phyloP scores from a whole-genome alignment of 53 echinoderm and acorn worm species.

The Arbacia lixula region DNA sequence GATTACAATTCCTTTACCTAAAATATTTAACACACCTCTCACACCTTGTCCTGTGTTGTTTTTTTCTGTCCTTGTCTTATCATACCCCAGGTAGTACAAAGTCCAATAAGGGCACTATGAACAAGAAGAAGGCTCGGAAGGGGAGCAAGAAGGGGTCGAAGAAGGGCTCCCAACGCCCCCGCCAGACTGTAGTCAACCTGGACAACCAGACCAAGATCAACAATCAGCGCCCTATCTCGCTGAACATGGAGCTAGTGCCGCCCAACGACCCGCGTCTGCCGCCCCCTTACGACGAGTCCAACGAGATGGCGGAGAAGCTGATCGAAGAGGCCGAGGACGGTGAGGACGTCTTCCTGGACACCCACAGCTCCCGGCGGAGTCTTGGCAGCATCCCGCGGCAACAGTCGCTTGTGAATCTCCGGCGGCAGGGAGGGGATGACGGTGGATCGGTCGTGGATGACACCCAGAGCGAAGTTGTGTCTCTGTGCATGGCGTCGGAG shows the following conservation, averaged over 20 bases:
- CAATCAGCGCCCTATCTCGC: slow-evolving; percentile 77
- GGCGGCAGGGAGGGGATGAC: slow-evolving; percentile 57
- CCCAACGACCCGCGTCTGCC: slow-evolving; percentile 66
- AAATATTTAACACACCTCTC: no score
- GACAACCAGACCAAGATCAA: slow-evolving; percentile 58
- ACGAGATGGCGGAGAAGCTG: slow-evolving; percentile 76
- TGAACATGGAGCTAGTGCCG: slow-evolving; percentile 84
- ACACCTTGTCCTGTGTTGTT: neutral
- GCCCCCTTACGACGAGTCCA: slow-evolving; percentile 89
- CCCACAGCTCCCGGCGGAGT: slow-evolving; percentile 45
- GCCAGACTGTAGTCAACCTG: slow-evolving; percentile 58
- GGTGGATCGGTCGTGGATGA: slow-evolving; percentile 22
- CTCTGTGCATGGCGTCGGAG: slow-evolving; percentile 13
- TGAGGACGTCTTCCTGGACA: slow-evolving; percentile 15
- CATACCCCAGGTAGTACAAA: slow-evolving; percentile 9
- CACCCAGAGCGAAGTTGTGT: slow-evolving; percentile 26
- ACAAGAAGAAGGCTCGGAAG: slow-evolving; percentile 52
- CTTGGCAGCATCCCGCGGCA: slow-evolving; percentile 54
- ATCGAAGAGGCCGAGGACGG: slow-evolving; percentile 59
- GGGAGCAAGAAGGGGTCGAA: slow-evolving; percentile 8
- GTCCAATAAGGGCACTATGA: slow-evolving; percentile 1
- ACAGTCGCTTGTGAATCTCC: slow-evolving; percentile 54
- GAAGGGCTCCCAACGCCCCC: slow-evolving; percentile 16
- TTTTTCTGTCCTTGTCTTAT: neutral
- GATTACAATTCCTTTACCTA: no score